Percentiles rank a stretch among this genome's conserved stretches.
Conservation (phyloP, 2,113 vertebrate species). For the Prunella himalayana region DNA sequence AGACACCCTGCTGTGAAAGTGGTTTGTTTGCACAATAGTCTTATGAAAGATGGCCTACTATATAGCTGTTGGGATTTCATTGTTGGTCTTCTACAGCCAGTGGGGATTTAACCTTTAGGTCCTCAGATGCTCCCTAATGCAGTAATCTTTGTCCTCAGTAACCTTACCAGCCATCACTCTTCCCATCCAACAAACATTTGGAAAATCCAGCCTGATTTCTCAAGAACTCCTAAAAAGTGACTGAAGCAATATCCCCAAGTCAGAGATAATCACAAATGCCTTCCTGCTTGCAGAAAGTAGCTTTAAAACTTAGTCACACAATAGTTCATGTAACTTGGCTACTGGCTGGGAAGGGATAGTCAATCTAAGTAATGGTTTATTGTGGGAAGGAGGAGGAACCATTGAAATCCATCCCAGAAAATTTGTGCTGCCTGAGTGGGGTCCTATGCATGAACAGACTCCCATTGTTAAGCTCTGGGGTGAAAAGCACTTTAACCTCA, state of each 20-base stretch:
- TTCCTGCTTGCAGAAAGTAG: neutral
- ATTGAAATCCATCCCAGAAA: neutral
- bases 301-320: neutral
- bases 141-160: neutral
- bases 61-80: neutral
- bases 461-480: neutral
- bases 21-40: constrained; percentile 25
- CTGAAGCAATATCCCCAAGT: neutral
- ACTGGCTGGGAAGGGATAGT: neutral
- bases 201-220: constrained; percentile 14
- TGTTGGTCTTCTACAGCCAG: neutral
- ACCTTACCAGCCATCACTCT: neutral
- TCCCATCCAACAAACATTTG: neutral
- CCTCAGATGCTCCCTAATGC: neutral
- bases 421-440: neutral
- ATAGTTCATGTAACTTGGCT: neutral
- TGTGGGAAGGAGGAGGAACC: neutral
- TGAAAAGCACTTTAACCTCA: neutral
- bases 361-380: fast-evolving
- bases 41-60: neutral
- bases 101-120: neutral
- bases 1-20: neutral
- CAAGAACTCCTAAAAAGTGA: constrained; percentile 17
- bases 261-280: neutral
- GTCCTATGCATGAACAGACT: no score